Evolutionary conservation across 2,113 vertebrate species (phyloP).

Genomic region (Pelobates fuscus): DNA sequence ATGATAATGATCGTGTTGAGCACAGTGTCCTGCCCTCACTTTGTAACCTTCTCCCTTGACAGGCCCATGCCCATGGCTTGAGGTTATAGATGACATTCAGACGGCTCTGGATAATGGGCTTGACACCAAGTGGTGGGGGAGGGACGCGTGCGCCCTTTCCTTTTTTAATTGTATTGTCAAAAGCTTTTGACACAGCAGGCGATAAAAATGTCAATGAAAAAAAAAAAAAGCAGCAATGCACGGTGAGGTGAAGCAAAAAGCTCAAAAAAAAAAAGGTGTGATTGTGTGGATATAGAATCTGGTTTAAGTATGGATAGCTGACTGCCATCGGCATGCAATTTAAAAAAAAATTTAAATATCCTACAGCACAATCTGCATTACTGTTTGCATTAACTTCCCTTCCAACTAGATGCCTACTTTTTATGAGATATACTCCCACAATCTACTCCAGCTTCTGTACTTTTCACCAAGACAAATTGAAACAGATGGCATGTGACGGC

Average conservation of each 20-base stretch:
- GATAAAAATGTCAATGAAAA: conserved; percentile 59
- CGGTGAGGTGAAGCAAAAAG: neutral
- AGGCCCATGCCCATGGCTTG: conserved; percentile 50
- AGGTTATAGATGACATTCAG: conserved; percentile 63
- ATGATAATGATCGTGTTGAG: neutral
- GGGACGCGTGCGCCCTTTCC: conserved; percentile 27
- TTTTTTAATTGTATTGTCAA: conserved; percentile 60
- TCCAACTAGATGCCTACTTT: neutral
- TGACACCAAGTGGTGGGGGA: conserved; percentile 45
- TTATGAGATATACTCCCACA: neutral
- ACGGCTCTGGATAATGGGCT: conserved; percentile 57
- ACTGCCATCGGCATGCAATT: neutral
- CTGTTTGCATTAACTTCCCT: no score
- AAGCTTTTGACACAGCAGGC: conserved; percentile 62
- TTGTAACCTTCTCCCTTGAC: conserved; percentile 37
- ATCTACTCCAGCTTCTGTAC: neutral
- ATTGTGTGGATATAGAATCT: neutral
- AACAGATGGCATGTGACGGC: no score
- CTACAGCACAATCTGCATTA: neutral
- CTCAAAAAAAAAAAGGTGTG: neutral
- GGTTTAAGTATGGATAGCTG: neutral
- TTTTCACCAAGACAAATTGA: neutral
- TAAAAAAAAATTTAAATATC: neutral
- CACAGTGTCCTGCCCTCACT: conserved; percentile 27
- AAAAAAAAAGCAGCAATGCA: conserved; percentile 51